phyloP scores from a whole-genome alignment of 2,888 invertebrate species.

The Trachelus iudaicus region DNA sequence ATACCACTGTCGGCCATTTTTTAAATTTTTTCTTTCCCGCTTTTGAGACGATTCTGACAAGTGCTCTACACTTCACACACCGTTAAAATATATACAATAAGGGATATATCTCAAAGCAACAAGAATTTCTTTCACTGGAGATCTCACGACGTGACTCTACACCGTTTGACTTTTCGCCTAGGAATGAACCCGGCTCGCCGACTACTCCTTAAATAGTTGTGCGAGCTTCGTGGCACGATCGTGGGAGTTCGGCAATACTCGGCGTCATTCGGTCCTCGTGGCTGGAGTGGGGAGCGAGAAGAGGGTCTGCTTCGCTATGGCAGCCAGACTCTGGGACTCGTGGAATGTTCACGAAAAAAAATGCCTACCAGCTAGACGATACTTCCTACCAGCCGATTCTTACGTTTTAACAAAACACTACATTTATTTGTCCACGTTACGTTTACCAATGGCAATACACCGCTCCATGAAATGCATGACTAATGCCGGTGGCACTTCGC shows the following conservation, averaged over 20 bases:
- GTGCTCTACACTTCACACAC: conserved; percentile 16
- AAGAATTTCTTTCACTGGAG: conserved; percentile 3
- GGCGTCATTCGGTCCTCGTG: conserved; percentile 21
- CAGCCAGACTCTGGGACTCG: background rate
- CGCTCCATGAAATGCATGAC: background rate
- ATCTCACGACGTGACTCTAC: conserved; percentile 15
- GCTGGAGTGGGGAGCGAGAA: background rate
- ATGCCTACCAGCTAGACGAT: background rate
- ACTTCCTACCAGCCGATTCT: background rate
- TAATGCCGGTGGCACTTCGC: background rate
- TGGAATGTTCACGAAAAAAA: conserved; percentile 19
- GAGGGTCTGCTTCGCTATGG: background rate
- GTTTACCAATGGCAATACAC: background rate
- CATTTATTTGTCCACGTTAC: background rate
- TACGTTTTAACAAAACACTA: background rate
- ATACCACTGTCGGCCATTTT: conserved; percentile 86
- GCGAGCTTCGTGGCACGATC: conserved; percentile 33
- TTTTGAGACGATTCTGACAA: conserved; percentile 3
- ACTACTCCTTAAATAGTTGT: conserved; percentile 59
- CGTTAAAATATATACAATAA: background rate
- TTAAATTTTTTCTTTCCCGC: conserved; percentile 12
- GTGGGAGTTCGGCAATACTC: conserved; percentile 41
- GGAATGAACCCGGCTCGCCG: conserved; percentile 56
- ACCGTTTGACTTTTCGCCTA: conserved; percentile 34
- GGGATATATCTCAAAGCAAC: background rate